Evolutionary conservation across 1,140 invertebrate species (phyloP), one percentile per base, ranked within the genome.

Genomic region (Copidosoma floridanum): DNA sequence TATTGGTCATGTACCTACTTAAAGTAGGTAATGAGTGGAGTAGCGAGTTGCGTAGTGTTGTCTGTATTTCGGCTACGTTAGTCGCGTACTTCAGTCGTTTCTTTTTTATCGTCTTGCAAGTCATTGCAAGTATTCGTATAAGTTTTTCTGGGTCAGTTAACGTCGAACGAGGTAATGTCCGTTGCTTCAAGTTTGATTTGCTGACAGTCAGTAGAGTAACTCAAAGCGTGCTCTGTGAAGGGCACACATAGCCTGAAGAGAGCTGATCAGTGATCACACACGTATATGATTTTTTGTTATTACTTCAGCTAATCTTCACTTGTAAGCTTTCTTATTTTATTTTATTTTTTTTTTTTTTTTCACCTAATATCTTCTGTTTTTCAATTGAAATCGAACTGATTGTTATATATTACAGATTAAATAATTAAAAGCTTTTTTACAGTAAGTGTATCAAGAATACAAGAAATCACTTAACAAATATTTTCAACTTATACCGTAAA

Each of bases 1-100:
- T 75, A 77, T 75, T 76, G 69, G 76, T 79, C 74, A 71, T 77
- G 71, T 73, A 73, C 63, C 70, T 77, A 76, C 66, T 71, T 71
- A 73, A 47, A 61, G 68, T 75, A 73, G n/a, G 67, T 70, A 70
- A 70, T 65, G 66, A 71, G 65, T 52, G 68, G 64, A 71, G 69
- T 75, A 73, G 65, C 69, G 68, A 73, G 72, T 75, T 70, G 65
- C 69, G 66, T 76, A 72, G 68, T 63, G 69, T 75, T 73, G 72
- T 75, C 71, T 63, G 69, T n/a, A n/a, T 75, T 65, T 71, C 68
- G 58, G 68, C 70, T 76, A 73, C 69, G 50, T n/a, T 69, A 68
- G 68, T 76, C 68, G 65, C 68, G 71, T 75, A 73, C 70, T 75
- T 75, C 69, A 75, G 71, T 75, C 62, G 35, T 67, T n/a, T n/a